Evolutionary conservation across 1,140 invertebrate genomes (phyloP), one percentile per base, ranked within the genome.

Genomic region (Nixonia krombeini): DNA sequence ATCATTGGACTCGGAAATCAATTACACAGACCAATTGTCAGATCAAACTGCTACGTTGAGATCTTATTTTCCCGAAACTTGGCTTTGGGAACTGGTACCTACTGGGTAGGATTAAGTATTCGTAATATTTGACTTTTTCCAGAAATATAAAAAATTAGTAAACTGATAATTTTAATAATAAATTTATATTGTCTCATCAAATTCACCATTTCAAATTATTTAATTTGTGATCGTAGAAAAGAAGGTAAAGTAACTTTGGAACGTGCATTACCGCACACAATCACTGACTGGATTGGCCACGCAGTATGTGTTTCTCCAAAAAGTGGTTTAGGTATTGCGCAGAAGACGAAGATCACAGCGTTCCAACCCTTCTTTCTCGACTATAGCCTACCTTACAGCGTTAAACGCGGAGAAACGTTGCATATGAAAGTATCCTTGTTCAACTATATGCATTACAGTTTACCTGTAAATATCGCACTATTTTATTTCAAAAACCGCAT

Each of bases 351-450:
- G 47, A 86, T 93, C 28, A 85, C 85, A n/a, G 89, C 88, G 4
- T 91, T 92, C 72, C 89, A 91, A 67, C 88, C 90, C 0, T 93
- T 94, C 76, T 94, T 94, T 78, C 81, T 93, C 5, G 88, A 91
- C 61, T 82, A 92, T 17, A 87, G 87, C 47, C 75, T 92, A 4
- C 92, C 92, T 0, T 92, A 91, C 68, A 89, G 91, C 3, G 86
- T 93, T 0, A 91, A 91, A 72, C 83, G 91, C 7, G 89, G 88
- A 2, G 92, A 94, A 80, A 85, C 89, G 18, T 77, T 93, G 1
- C 87, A 87, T 1, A 77, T 94, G 37, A 89, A 92, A 76, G 89
- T 91, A 0, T 87, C 90, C 0, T 84, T 93, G 0, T 92, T 91
- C 78, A 94, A 94, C 79, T 93, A 93, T 74, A 75, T 92, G 72